Evolutionary conservation across 2,888 invertebrate species (phyloP).

Genomic region (Cerceris ruficornis): DNA sequence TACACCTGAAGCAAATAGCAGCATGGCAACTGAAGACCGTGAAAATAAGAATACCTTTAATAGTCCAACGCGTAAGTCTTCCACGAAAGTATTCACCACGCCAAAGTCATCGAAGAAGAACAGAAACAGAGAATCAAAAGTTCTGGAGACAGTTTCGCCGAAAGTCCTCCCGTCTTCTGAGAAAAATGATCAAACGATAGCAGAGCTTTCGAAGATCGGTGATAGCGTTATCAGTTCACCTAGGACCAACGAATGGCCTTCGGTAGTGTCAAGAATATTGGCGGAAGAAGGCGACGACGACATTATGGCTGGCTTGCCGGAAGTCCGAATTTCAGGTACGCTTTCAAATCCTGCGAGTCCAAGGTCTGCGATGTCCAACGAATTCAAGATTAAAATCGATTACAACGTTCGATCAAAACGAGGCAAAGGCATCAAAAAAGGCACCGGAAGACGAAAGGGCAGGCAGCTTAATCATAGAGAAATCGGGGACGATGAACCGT

Average conservation of each 20-base stretch:
- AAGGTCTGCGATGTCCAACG: constrained; percentile 13
- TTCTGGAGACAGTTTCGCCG: neutral
- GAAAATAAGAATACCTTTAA: neutral
- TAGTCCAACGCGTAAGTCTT: neutral
- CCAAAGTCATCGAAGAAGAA: neutral
- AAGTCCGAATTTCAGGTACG: constrained; percentile 70
- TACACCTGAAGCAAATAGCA: neutral
- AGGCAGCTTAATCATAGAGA: neutral
- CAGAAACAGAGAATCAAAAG: neutral
- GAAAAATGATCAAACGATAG: neutral
- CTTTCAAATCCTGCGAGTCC: constrained; percentile 62
- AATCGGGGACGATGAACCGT: neutral
- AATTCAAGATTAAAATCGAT: neutral
- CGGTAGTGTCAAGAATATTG: neutral
- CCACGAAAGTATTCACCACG: neutral
- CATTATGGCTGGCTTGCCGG: constrained; percentile 69
- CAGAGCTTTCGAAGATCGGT: neutral
- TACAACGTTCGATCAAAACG: neutral
- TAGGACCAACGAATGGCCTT: neutral
- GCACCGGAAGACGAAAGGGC: neutral
- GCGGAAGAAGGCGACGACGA: constrained; percentile 61
- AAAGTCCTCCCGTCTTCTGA: neutral
- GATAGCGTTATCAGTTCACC: neutral
- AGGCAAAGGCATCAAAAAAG: neutral
- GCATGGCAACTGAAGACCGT: too few species aligned